Evolutionary conservation across 2,888 invertebrate species (phyloP), one percentile per base, ranked within the genome.

Genomic region (Drosophila tanythrix): DNA sequence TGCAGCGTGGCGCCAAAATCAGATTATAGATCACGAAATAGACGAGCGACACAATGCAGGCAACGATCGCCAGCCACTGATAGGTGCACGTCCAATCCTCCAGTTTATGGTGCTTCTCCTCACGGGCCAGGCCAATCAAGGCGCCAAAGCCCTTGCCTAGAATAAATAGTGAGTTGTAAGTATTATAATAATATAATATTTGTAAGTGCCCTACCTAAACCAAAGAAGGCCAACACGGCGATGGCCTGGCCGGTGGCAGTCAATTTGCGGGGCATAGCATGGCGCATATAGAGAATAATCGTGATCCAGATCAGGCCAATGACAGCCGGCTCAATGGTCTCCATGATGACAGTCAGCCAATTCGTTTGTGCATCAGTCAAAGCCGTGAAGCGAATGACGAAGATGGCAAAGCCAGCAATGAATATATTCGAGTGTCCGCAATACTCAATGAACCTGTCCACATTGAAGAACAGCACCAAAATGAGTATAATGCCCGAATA

Each of bases 391-490:
- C 96, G 95, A 64, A 97, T 93, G 74, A 97, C 96, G 92, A 97
- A 97, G 86, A 96, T 94, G 11, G 96, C 95, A 91, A 97, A 96
- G n/a, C 96, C 96, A 71, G 95, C 94, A 83, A 97, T 97, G 85
- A 97, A 95, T 63, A 97, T 94, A 92, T 97, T 97, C 76, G 97
- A 96, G 91, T 96, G 95, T 1, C 96, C 96, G 77, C 97, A 96
- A 92, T 96, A 97, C 93, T 97, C 96, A 40, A 98, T 96, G 40
- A 98, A 95, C 79, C 95, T 95, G 86, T 98, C 97, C 3, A 97
- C 96, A 93, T 96, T 96, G 55, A 93, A 91, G 73, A 93, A 90
- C 25, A 93, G 71, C n/a, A 91, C 82, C 67, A 92, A 67, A 1
- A 93, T 81, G 33, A 92, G 78, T 0, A 91, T 31, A 1, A 92